These are phyloP conservation scores for Narcine bancroftii DNA, from an alignment of 2,113 vertebrate species.

Conservation along the genomic window DNA sequence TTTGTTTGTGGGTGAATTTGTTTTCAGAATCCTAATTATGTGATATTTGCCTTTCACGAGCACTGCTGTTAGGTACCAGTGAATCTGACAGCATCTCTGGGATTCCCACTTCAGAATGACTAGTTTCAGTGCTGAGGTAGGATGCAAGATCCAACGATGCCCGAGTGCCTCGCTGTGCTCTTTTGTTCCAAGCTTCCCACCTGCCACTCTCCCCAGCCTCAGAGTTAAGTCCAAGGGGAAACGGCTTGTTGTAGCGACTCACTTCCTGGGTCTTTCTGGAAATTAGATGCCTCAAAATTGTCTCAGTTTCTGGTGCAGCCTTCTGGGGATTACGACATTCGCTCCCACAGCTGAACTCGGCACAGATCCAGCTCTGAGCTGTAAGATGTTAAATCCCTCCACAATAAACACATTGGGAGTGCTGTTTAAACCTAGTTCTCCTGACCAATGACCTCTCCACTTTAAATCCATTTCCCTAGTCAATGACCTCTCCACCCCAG, in stretches of 20 bases:
- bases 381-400: not conserved
- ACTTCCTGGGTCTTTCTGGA: not conserved
- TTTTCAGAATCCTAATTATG: slow-evolving; percentile 35
- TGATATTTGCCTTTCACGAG: slow-evolving; percentile 39
- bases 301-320: no score
- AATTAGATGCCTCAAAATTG: not conserved
- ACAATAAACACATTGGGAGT: not conserved
- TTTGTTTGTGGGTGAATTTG: slow-evolving; percentile 45
- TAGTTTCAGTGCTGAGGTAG: not conserved
- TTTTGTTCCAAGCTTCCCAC: not conserved
- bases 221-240: not conserved
- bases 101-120: not conserved
- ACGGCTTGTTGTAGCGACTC: not conserved
- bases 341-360: no score
- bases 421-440: no score
- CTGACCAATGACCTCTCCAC: not conserved
- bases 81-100: slow-evolving; percentile 17
- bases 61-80: slow-evolving; percentile 40
- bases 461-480: not conserved
- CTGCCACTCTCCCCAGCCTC: not conserved
- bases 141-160: not conserved
- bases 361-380: not conserved
- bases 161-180: not conserved
- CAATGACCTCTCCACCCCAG: not conserved
- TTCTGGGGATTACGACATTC: no score